Evolutionary conservation across 2,797 vertebrate species (phyloP), one percentile per base, ranked within the genome.

Genomic region (Parauchenoglanis ngamensis): DNA sequence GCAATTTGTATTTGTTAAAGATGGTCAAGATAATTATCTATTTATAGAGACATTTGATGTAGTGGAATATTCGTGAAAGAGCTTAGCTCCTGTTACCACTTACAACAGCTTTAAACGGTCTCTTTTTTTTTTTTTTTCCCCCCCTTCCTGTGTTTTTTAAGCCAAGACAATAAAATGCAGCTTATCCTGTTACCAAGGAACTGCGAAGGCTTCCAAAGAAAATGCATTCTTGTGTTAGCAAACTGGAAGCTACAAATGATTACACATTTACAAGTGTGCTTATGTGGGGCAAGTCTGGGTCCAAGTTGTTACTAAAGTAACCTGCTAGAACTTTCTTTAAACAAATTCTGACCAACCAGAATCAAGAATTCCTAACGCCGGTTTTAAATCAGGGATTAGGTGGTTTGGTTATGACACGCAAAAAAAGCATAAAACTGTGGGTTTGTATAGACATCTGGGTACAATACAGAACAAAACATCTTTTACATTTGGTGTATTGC

Each of bases 261-360:
- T 46, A 52, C 25, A n/a, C 4, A 10, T 28, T 52, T 54, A 57
- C 12, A 12, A 79, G 49, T 8, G 28, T 3, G 12, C 73, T 49
- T 75, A 7, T 75, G 4, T 73, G 23, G 23, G 12, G 5, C 12
- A 28, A 52, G 73, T 52, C 73, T 5, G 12, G 6, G 4, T 28
- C 46, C 0, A 31, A 28, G 10, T 23, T 67, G 3, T 25, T 25
- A 7, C 40, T 23, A 73, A 44, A 49, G 21, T 44, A 4, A 23
- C 23, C 17, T 15, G 12, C 17, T 54, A 7, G 15, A 28, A 31
- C 17, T 28, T 31, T 28, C 23, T 46, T 76, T 1, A 31, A 77
- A 56, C 49, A 28, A 77, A 79, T 57, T 57, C 28, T 57, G 76
- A 35, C 54, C 19, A 23, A 79, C 57, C 77, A 35, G 76, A 78